Percentiles rank a stretch among this genome's conserved stretches.
Conservation (phyloP, 2,888 invertebrate genomes). For the Xestobium rufovillosum region DNA sequence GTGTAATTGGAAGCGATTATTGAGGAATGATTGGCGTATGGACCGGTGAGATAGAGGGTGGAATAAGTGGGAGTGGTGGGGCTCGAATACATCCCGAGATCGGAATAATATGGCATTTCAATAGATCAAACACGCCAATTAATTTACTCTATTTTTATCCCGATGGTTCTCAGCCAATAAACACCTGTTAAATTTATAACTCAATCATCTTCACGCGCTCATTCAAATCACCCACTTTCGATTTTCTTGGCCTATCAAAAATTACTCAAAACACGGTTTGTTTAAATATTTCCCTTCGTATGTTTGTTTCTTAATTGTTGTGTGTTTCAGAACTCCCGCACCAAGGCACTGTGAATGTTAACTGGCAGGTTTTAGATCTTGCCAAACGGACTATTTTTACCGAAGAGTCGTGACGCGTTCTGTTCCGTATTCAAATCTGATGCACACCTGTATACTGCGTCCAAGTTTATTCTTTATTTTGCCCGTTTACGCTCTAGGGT, state of each 20-base stretch:
- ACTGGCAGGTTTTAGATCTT: conserved; percentile 34
- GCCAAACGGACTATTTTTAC: conserved; percentile 40
- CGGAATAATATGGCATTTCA: conserved; percentile 61
- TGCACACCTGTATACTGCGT: neutral
- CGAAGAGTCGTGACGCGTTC: conserved; percentile 30
- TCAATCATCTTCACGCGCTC: no score
- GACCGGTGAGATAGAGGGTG: conserved; percentile 44
- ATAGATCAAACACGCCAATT: neutral
- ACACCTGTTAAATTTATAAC: no score
- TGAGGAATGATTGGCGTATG: conserved; percentile 50
- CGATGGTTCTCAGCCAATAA: no score
- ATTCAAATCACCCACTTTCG: no score
- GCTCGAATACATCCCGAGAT: conserved; percentile 49
- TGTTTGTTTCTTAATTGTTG: neutral
- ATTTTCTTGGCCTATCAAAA: no score
- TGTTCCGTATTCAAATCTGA: neutral
- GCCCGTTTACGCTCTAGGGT: no score
- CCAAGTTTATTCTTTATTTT: no score
- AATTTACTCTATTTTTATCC: neutral
- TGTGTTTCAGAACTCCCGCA: conserved; percentile 28
- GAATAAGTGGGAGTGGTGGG: conserved; percentile 50
- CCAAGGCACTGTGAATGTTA: conserved; percentile 29
- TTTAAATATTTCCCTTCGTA: conserved; percentile 1
- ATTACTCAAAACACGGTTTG: no score
- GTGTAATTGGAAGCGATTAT: conserved; percentile 37